phyloP scores from a whole-genome alignment of 2,797 vertebrate species.

The Acrocephalus scirpaceus region DNA sequence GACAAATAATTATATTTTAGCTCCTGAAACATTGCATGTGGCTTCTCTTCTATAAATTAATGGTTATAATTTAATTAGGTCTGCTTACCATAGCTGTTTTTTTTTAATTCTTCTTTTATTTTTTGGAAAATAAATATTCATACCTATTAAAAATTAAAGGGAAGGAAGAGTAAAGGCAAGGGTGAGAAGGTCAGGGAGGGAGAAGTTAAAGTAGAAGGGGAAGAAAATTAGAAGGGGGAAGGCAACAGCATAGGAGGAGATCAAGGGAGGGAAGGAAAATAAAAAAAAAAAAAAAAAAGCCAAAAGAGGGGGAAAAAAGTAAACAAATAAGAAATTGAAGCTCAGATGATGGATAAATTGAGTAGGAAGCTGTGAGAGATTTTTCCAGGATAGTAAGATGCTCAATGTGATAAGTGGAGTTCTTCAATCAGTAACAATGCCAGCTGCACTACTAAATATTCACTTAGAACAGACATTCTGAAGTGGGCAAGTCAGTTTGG shows the following conservation, averaged over 20 bases:
- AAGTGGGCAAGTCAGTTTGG: conserved; percentile 1
- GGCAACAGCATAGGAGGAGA: not conserved
- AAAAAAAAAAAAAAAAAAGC: not conserved
- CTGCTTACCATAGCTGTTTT: not conserved
- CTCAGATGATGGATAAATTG: not conserved
- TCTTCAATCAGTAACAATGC: conserved; percentile 61
- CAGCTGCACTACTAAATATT: conserved; percentile 61
- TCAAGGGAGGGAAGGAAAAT: not conserved
- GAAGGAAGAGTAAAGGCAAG: not conserved
- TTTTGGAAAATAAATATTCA: not conserved
- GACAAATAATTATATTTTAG: not conserved
- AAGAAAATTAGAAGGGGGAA: not conserved
- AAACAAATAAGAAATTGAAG: not conserved
- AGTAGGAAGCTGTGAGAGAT: conserved; percentile 15
- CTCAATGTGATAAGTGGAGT: conserved; percentile 18
- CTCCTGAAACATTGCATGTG: not conserved
- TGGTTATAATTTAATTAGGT: not conserved
- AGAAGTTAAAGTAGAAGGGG: not conserved
- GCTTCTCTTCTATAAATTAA: not conserved
- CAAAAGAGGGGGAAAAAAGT: not conserved
- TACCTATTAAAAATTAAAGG: not conserved
- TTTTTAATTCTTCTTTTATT: not conserved
- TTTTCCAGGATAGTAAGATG: conserved; percentile 45
- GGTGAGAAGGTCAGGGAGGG: not conserved
- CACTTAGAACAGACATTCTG: conserved; percentile 24